Evolutionary conservation across 2,113 vertebrate genomes (phyloP), one percentile per base, ranked within the genome.

Genomic region (Hymenochirus boettgeri): DNA sequence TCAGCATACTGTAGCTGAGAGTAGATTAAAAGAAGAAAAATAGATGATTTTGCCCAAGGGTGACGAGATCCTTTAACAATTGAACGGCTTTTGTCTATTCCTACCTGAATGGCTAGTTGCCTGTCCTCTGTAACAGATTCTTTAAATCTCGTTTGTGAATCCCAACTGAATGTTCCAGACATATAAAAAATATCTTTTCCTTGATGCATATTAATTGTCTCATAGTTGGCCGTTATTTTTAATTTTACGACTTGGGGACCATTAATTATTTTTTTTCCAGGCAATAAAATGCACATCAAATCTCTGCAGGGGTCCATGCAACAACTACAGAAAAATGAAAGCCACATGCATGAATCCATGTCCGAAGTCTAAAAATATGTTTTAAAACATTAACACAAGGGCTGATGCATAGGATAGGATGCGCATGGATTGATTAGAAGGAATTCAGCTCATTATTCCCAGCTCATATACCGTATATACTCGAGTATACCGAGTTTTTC

Each of bases 211-310:
- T n/a, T n/a, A n/a, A n/a, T n/a, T 23, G 26, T 18, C 13, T 24
- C 50, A 63, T 29, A 26, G 9, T 65, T 56, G 15, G 4, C 23
- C 23, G 4, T 46, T 39, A 22, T 37, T 37, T 59, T 24, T 15
- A 8, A 26, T 39, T 19, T 19, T 21, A 57, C 42, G 45, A 37
- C 31, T 27, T 9, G n/a, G 64, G 23, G 64, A 51, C 5, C 39
- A 17, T 17, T 58, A 17, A 26, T 10, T 42, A 12, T n/a, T 29
- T 19, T 59, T 42, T 37, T 58, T 25, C 29, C 22, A 13, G 51
- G 35, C 46, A 59, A 58, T 57, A 58, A 57, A 65, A 46, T 5
- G 18, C 53, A 24, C 17, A 35, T 35, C 26, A 33, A n/a, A 58
- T 3, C 26, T 46, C 35, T 51, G 46, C 45, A 26, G 63, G 42